Base-by-base conservation (phyloP, 2,797 vertebrate species). In the Pantherophis vulpinus region DNA sequence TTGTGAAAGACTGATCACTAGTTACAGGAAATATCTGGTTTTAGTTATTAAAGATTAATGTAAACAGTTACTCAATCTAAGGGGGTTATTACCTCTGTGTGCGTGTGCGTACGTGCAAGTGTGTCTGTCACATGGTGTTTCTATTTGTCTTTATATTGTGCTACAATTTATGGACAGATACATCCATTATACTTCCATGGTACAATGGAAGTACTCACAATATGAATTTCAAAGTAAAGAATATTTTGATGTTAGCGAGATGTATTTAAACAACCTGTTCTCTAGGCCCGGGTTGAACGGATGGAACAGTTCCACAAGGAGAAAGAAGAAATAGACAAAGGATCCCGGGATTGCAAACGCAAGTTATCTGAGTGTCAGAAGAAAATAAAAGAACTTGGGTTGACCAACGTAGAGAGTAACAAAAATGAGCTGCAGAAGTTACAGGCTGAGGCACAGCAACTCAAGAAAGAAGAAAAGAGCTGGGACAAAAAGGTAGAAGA, bases 251-350 rank as follows among this genome's bases (percentile, higher is more conserved):
- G 18, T 42, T 63, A 32, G 3, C 1, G 11, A 56, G 60, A 23
- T 54, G 11, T 55, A 47, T 25, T 29, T 86, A 25, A 32, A 79
- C 13, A 32, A 79, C 13, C 42, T 88, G 23, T 74, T 10, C 58
- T 93, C 29, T 96, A 99, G 98, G 97, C 98, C 14, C 98, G 99
- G 0, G 96, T 99, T 94, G 98, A 99, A 93, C 97, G 97, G 3
- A 98, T 98, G 98, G 98, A 98, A 7, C 98, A 97, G 37, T 98
- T 99, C 95, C 98, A 98, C 93, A 98, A 98, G 96, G 98, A 98
- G 92, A 98, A 98, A 0, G 98, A 98, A 2, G 99, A 99, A 25
- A 91, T 99, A 95, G 97, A 98, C 86, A 97, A 96, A 70, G 98
- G 96, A 27, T 96, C 97, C 51, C 86, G 95, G 0, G 98, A 99